Evolutionary conservation across 2,113 vertebrate genomes (phyloP), one percentile per base, ranked within the genome.

Genomic region (Pungitius pungitius): DNA sequence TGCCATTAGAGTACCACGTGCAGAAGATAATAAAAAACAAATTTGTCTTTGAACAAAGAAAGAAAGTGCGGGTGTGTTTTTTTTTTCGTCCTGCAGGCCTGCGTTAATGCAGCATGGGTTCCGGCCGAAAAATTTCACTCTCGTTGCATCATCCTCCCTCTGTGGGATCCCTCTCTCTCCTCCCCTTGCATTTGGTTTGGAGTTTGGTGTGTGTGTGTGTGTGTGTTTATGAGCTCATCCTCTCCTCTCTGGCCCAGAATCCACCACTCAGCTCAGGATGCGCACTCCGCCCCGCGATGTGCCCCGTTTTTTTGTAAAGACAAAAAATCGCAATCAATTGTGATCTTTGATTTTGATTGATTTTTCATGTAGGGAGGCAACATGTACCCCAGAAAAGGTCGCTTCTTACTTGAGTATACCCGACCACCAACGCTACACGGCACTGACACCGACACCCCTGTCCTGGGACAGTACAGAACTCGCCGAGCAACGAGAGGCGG

Each of bases 101-200:
- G 86, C 66, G 73, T 87, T 89, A 88, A 92, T 91, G 88, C 87
- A 86, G 88, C 86, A 82, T 66, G 82, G 76, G 68, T 87, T 87
- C 75, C 62, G 77, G 87, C 82, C 88, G 58, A 90, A 90, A 83
- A 82, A 90, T 92, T 92, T 90, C 91, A 91, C 90, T 90, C 89
- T 69, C 54, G 85, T 92, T 92, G 91, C 91, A 92, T 92, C 91
- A 92, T 90, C 89, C 87, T 84, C 87, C 83, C 89, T 85, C 89
- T 73, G 80, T 84, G 80, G 87, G 89, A 88, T 87, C 80, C n/a
- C 87, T 79, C 83, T 76, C 84, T 86, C 82, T 82, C 85, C 87
- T 90, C 84, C 85, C 88, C 77, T 85, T 69, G 7, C 75, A 64
- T 82, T 91, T 72, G 73, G 83, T 85, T 87, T 87, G 81, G 77